Conservation (phyloP, 2,113 vertebrate species). For the Strix aluco region DNA sequence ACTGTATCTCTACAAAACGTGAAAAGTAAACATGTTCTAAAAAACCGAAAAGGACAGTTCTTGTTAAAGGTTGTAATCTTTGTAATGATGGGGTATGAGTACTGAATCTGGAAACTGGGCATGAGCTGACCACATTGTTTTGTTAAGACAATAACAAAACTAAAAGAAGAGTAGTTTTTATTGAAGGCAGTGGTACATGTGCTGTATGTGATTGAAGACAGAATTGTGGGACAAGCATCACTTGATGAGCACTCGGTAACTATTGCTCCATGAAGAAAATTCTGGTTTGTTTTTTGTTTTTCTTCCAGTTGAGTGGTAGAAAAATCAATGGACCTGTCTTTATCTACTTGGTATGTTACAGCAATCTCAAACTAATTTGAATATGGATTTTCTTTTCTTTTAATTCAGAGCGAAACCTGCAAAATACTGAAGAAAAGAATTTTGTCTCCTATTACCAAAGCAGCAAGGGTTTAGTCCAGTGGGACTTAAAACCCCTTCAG, state of each 20-base stretch:
- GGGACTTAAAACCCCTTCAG: neutral
- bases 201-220: neutral
- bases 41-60: neutral
- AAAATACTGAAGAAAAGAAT: neutral
- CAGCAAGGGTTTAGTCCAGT: neutral
- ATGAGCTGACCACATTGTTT: accelerated
- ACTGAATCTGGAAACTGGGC: neutral
- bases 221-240: neutral
- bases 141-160: neutral
- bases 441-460: neutral
- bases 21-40: neutral
- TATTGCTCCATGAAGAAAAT: accelerated
- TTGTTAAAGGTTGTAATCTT: neutral
- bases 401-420: neutral
- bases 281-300: neutral
- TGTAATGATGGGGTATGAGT: neutral
- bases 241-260: neutral
- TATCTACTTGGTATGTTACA: neutral
- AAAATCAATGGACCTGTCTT: neutral
- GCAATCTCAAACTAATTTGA: neutral
- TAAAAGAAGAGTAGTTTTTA: neutral
- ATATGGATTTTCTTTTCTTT: neutral
- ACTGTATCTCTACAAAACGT: neutral
- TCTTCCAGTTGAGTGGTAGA: neutral
- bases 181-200: neutral